A percentile compares a stretch with the other conserved stretches of the same genome.
Conservation (phyloP, 2,113 vertebrate genomes). For the Laticauda colubrina region DNA sequence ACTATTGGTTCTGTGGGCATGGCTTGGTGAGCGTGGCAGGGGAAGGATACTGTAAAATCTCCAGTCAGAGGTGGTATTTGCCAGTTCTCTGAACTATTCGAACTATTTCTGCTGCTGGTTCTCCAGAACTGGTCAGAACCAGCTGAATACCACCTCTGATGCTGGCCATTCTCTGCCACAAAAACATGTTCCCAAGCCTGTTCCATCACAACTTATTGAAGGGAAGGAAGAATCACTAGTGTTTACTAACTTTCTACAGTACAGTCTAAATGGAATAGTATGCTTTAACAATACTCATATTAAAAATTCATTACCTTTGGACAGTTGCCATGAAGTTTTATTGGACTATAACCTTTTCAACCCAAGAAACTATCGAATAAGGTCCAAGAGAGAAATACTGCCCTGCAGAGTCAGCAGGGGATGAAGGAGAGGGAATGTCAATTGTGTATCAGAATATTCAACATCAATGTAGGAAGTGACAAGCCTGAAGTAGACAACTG, state of each 20-base stretch:
- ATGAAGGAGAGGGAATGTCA: background rate
- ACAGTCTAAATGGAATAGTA: constrained; percentile 43
- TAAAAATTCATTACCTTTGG: constrained; percentile 51
- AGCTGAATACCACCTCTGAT: too few relatives aligned
- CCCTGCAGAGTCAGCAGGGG: background rate
- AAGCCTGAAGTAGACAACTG: background rate
- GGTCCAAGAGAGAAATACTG: background rate
- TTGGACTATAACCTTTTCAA: constrained; percentile 34
- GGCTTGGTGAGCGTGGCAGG: too few relatives aligned
- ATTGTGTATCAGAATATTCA: background rate
- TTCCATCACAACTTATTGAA: constrained; percentile 31
- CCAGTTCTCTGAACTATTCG: too few relatives aligned
- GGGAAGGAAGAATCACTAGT: constrained; percentile 48
- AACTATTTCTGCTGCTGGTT: too few relatives aligned
- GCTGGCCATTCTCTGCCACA: constrained; percentile 16
- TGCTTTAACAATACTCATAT: constrained; percentile 47
- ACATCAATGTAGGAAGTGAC: background rate
- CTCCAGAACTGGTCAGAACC: too few relatives aligned
- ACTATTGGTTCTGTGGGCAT: too few relatives aligned
- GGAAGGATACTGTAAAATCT: too few relatives aligned
- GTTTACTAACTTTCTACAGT: constrained; percentile 49
- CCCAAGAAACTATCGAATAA: constrained; percentile 30
- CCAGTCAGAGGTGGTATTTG: too few relatives aligned
- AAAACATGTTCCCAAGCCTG: constrained; percentile 44
- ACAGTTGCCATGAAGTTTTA: constrained; percentile 36